These are phyloP conservation scores for Amiota mariae DNA, from an alignment of 2,888 invertebrate genomes.

Conservation along the genomic window DNA sequence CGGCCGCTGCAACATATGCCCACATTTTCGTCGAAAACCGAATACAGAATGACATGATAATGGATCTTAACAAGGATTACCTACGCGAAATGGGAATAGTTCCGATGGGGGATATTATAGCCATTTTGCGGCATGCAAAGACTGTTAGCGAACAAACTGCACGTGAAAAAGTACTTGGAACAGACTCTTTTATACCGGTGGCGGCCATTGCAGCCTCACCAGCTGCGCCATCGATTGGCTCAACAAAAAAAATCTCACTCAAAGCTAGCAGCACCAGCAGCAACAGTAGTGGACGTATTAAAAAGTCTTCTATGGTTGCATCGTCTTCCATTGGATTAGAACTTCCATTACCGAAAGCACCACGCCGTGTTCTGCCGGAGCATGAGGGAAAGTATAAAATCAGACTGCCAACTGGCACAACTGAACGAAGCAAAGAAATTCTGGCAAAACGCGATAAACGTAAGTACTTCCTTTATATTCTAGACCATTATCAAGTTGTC, in stretches of 20 bases:
- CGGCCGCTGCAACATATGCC: constrained; percentile 86
- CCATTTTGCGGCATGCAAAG: constrained; percentile 80
- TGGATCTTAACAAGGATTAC: constrained; percentile 90
- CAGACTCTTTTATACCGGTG: constrained; percentile 74
- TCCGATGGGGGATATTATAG: constrained; percentile 82
- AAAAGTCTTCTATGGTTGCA: not conserved
- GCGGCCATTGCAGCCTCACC: constrained; percentile 73
- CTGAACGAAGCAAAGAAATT: constrained; percentile 75
- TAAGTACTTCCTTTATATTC: constrained; percentile 50
- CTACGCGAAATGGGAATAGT: constrained; percentile 90
- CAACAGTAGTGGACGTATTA: not conserved
- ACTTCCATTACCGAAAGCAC: constrained; percentile 61
- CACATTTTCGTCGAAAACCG: constrained; percentile 90
- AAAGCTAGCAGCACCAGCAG: constrained; percentile 27
- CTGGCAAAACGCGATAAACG: constrained; percentile 71
- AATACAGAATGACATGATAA: constrained; percentile 88
- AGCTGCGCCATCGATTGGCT: constrained; percentile 33
- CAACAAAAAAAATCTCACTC: constrained; percentile 45
- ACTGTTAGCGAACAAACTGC: constrained; percentile 77
- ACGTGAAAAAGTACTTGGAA: constrained; percentile 76
- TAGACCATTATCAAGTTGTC: not conserved
- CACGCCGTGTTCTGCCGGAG: constrained; percentile 74
- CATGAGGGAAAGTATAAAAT: constrained; percentile 77
- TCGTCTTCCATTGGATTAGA: not conserved
- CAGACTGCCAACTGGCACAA: constrained; percentile 75